Evolutionary conservation across 2,113 vertebrate genomes (phyloP).

Genomic region (Ptychochromis oligacanthus): DNA sequence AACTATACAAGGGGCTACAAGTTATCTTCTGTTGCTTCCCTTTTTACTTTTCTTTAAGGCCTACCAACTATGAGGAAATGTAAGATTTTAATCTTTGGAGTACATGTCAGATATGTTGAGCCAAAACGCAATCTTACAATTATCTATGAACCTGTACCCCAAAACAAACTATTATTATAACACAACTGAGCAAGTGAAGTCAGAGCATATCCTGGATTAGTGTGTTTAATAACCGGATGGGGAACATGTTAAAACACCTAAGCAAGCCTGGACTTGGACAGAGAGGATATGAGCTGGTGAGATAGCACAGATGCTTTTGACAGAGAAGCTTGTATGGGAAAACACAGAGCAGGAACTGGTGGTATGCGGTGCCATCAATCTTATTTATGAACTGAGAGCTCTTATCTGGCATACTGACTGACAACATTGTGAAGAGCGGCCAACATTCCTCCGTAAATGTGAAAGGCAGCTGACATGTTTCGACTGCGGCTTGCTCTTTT

Average conservation of each 20-base stretch:
- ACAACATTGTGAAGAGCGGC: constrained; percentile 67
- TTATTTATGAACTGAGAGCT: constrained; percentile 70
- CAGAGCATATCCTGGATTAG: not conserved
- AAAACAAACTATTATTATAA: not conserved
- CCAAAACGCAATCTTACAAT: not conserved
- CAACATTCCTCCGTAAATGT: constrained; percentile 77
- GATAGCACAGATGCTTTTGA: constrained; percentile 58
- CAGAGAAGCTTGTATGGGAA: constrained; percentile 61
- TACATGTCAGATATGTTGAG: not conserved
- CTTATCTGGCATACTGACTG: constrained; percentile 68
- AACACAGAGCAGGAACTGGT: constrained; percentile 68
- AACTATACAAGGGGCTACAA: no score
- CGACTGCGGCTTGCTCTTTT: constrained; percentile 40
- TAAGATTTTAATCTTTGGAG: not conserved
- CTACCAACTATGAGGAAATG: not conserved
- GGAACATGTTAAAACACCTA: constrained; percentile 41
- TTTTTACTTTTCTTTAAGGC: not conserved
- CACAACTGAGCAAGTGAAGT: constrained; percentile 2
- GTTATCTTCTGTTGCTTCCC: not conserved
- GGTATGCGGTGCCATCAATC: constrained; percentile 74
- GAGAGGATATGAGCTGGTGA: constrained; percentile 64
- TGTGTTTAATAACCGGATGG: constrained; percentile 33
- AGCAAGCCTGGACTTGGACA: constrained; percentile 58
- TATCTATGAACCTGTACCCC: not conserved
- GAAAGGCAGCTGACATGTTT: constrained; percentile 75